These are phyloP conservation scores for Psammodynastes pulverulentus DNA, from an alignment of 2,113 vertebrate species.

Conservation along the genomic window DNA sequence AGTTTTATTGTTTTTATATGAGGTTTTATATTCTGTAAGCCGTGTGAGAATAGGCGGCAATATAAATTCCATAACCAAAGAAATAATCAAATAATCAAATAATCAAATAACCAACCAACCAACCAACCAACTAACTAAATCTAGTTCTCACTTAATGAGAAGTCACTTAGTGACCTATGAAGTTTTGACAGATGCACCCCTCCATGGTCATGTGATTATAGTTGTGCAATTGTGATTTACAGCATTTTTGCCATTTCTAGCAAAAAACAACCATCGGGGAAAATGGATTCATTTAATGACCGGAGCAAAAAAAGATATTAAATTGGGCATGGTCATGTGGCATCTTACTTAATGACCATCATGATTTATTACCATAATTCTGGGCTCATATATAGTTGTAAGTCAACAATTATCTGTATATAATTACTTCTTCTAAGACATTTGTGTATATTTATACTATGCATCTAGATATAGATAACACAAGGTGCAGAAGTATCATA, in stretches of 20 bases:
- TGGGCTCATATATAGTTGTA: background rate
- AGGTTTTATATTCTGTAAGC: too few species aligned
- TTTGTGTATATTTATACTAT: background rate
- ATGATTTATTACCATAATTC: background rate
- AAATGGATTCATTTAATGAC: background rate
- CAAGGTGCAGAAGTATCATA: background rate
- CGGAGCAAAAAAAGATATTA: background rate
- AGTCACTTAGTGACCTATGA: too few species aligned
- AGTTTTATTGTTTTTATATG: too few species aligned
- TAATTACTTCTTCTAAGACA: background rate
- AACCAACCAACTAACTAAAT: too few species aligned
- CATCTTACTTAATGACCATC: background rate
- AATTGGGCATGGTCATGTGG: background rate
- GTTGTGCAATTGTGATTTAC: background rate
- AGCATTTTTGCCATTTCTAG: background rate
- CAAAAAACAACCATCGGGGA: background rate
- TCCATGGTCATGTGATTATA: background rate
- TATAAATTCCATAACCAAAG: too few species aligned
- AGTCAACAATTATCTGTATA: background rate
- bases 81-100: too few species aligned
- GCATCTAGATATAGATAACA: background rate
- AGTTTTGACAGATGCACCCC: background rate
- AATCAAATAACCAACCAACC: too few species aligned
- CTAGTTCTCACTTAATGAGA: too few species aligned
- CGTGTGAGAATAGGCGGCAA: too few species aligned